Evolutionary conservation across 92 coral and sea anemone genomes (phyloP).

Genomic region (Palythoa caribaeorum): DNA sequence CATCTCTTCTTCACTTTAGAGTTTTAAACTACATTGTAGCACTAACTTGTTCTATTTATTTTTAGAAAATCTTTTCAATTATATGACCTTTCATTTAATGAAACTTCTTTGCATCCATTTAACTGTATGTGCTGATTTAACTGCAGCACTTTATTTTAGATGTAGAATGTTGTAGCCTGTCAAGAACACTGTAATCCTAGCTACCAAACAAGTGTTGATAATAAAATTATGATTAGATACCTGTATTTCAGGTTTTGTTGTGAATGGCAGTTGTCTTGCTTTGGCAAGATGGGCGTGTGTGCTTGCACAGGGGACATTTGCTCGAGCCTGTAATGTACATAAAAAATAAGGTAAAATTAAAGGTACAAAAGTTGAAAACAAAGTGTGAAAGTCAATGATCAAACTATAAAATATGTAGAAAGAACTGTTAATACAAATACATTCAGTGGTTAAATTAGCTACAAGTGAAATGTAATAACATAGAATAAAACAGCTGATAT

Average conservation of each 20-base stretch:
- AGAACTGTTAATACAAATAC: not conserved
- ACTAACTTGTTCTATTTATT: not conserved
- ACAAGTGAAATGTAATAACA: not conserved
- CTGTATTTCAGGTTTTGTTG: slow-evolving; percentile 5
- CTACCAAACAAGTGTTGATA: not conserved
- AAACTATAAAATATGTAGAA: not conserved
- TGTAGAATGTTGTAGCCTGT: not conserved
- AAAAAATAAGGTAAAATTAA: not conserved
- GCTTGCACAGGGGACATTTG: slow-evolving; percentile 31
- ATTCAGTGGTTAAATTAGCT: not conserved
- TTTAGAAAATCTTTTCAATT: not conserved
- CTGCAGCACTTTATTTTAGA: slow-evolving; percentile 3
- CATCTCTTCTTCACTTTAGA: not conserved
- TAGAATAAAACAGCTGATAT: not conserved
- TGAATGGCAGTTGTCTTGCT: not conserved
- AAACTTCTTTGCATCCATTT: not conserved
- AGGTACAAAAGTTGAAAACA: not conserved
- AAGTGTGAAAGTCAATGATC: slow-evolving; percentile 4
- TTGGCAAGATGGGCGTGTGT: slow-evolving; percentile 17
- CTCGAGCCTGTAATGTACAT: not conserved
- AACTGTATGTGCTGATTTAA: not conserved
- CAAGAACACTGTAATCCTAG: not conserved
- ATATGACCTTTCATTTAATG: slow-evolving; percentile 8
- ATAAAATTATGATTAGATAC: slow-evolving; percentile 13
- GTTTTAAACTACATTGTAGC: not conserved